Conservation (phyloP, 2,113 vertebrate species). For the Lynx canadensis region DNA sequence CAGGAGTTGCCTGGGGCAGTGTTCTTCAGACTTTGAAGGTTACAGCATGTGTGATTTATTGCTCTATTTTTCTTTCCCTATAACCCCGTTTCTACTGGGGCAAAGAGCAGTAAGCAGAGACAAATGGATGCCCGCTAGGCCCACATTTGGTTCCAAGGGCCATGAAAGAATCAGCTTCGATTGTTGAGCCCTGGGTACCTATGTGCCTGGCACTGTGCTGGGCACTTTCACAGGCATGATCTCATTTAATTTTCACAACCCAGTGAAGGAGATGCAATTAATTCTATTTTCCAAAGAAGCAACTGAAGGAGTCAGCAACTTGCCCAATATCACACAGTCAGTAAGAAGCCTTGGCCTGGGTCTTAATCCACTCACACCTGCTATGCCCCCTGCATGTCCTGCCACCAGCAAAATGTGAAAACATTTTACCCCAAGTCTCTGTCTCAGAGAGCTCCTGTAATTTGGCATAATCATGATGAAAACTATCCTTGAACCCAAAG, state of each 20-base stretch:
- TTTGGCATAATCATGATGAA: background rate
- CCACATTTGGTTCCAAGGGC: background rate
- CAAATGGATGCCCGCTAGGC: background rate
- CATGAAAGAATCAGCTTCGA: background rate
- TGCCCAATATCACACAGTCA: background rate
- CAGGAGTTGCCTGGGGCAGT: background rate
- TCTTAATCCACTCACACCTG: background rate
- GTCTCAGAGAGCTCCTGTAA: background rate
- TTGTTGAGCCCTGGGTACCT: background rate
- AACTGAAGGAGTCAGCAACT: background rate
- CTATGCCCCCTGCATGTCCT: background rate
- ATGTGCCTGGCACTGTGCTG: background rate
- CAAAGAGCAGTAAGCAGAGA: constrained; percentile 39
- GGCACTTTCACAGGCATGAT: background rate
- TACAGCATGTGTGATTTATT: constrained; percentile 39
- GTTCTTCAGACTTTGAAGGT: constrained; percentile 55
- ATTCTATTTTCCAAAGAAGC: background rate
- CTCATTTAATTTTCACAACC: background rate
- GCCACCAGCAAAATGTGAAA: background rate
- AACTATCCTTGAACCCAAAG: background rate
- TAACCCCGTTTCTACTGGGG: background rate
- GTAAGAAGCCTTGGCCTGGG: background rate
- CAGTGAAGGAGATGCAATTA: background rate
- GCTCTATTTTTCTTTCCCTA: constrained; percentile 54
- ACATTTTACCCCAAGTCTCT: background rate